Evolutionary conservation across 2,888 invertebrate genomes (phyloP), one percentile per base, ranked within the genome.

Genomic region (Kryphioiulus occultus): DNA sequence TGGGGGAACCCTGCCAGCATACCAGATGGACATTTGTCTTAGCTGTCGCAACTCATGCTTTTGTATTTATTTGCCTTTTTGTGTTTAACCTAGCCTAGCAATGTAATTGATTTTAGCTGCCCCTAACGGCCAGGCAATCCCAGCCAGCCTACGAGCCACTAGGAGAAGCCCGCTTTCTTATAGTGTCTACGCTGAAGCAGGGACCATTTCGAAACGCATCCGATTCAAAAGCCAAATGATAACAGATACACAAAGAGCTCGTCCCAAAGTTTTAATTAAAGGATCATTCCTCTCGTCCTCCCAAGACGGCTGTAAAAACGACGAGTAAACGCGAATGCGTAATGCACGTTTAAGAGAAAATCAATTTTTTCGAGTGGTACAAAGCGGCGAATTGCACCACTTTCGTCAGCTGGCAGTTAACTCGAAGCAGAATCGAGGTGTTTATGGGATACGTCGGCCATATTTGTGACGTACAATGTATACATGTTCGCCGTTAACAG

Each of bases 241-340:
- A 30, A 78, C n/a, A 15, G 30, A 30, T 78, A 32, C 15, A 32
- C 26, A 15, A 30, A 78, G 26, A 78, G 30, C 78, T 30, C 30
- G 30, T 78, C 26, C 26, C 26, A 30, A 17, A 12, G 30, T 78
- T 85, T 85, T 85, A 85, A 85, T 44, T 85, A 85, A 85, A 39
- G 26, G 26, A 85, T 44, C 42, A 39, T 85, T 85, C 42, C 26
- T 44, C 47, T 39, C 39, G 12, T 22, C 42, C 85, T 85, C 42
- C 42, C 85, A 85, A 85, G 85, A 85, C 42, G 47, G 85, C 22
- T 47, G 5, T 85, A 47, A 85, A 85, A 85, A 85, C 17, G 47
- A 44, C 39, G 68, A 87, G 78, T 30, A 78, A 78, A 78, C 30
- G 78, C 30, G 78, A 32, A 78, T 78, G 78, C 78, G 30, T 26